Conservation (phyloP, 2,888 invertebrate genomes). For the Lasioglossum leucozonium region DNA sequence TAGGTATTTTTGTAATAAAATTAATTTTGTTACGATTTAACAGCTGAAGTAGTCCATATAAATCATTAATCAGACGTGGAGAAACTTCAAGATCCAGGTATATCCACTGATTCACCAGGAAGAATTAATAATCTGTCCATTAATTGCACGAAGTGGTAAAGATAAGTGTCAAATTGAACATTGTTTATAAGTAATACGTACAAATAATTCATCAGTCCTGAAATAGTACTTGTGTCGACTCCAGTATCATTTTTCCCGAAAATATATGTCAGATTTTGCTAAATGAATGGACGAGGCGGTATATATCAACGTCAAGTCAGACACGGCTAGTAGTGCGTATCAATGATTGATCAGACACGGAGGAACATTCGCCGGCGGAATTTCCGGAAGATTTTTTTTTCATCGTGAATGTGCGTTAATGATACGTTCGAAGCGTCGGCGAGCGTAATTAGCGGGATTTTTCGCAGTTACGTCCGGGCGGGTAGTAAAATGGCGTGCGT, state of each 20-base stretch:
- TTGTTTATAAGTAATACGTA: too few species aligned
- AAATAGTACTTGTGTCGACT: too few species aligned
- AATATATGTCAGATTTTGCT: neutral
- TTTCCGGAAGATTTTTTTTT: neutral
- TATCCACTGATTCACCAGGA: neutral
- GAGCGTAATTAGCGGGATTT: neutral
- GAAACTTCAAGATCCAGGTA: neutral
- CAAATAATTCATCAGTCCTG: too few species aligned
- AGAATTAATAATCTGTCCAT: neutral
- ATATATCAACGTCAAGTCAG: neutral
- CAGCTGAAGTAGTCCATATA: neutral
- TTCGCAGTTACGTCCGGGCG: neutral
- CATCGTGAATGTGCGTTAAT: neutral
- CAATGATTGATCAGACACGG: neutral
- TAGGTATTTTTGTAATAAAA: rapidly evolving
- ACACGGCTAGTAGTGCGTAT: neutral
- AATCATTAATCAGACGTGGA: neutral
- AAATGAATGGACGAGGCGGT: neutral
- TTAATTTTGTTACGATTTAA: neutral
- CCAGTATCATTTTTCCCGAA: too few species aligned
- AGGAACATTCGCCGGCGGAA: neutral
- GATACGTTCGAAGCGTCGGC: neutral
- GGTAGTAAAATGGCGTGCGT: neutral
- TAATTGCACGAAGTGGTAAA: too few species aligned
- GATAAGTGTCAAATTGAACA: neutral